Conservation (phyloP, 2,113 vertebrate species). For the Anhinga rufa region DNA sequence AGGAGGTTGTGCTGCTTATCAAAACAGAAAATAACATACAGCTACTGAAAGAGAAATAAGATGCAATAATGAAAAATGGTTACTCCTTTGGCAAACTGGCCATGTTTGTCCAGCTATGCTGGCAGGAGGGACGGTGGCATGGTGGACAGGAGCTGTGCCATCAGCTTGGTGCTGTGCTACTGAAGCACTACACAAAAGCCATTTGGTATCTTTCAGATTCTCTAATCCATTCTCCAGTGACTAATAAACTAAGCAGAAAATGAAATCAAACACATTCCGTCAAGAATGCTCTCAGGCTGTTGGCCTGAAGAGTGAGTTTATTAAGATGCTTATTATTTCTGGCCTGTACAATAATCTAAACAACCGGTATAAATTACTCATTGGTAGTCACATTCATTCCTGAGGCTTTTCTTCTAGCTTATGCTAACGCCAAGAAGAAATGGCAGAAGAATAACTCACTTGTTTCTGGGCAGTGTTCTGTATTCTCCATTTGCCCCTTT, state of each 20-base stretch:
- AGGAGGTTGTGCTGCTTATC: background rate
- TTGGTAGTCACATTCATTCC: background rate
- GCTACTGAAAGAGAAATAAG: background rate
- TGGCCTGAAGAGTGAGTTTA: slow-evolving; percentile 10
- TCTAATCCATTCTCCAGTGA: background rate
- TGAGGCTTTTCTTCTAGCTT: background rate
- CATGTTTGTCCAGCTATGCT: background rate
- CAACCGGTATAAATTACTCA: background rate
- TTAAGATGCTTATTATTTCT: slow-evolving; percentile 43
- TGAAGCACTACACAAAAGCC: background rate
- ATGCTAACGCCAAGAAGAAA: background rate
- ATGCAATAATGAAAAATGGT: background rate
- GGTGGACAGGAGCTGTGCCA: background rate
- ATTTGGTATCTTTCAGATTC: background rate
- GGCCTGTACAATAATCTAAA: slow-evolving; percentile 21
- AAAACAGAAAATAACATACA: background rate
- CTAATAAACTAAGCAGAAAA: slow-evolving; percentile 26
- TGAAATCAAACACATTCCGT: background rate
- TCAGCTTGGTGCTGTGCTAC: background rate
- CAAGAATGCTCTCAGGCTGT: background rate
- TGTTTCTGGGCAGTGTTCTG: slow-evolving; percentile 64
- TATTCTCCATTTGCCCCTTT: slow-evolving; percentile 57
- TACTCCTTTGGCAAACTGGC: background rate
- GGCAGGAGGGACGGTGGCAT: background rate
- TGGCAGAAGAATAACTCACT: slow-evolving; percentile 46